phyloP scores from a whole-genome alignment of 2,797 vertebrate genomes.

The Gymnopithys bicolor region DNA sequence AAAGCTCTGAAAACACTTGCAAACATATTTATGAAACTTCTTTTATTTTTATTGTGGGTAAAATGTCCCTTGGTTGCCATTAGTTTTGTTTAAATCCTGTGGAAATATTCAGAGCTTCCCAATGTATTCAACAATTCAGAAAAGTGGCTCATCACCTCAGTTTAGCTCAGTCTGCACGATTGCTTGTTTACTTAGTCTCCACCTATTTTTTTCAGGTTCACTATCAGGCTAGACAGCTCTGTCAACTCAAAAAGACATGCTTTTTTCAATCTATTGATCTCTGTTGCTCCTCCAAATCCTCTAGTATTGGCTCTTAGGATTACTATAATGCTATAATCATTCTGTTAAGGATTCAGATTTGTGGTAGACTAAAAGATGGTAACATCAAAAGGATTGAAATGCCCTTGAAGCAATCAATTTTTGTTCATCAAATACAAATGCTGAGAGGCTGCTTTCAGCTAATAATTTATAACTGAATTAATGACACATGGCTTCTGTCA shows the following conservation, averaged over 20 bases:
- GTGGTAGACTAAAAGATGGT: conserved; percentile 82
- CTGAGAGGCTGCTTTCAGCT: conserved; percentile 81
- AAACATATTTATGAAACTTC: conserved; percentile 74
- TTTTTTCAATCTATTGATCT: conserved; percentile 88
- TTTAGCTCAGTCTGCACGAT: conserved; percentile 25
- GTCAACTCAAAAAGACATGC: conserved; percentile 83
- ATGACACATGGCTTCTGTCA: conserved; percentile 79
- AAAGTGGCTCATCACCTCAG: conserved; percentile 48
- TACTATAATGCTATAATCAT: conserved; percentile 87
- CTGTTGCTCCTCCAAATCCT: conserved; percentile 85
- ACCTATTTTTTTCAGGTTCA: conserved; percentile 81
- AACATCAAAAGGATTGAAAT: conserved; percentile 90
- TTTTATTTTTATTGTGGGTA: conserved; percentile 62
- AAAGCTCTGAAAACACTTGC: conserved; percentile 53
- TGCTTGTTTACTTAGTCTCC: conserved; percentile 76
- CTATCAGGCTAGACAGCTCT: conserved; percentile 80
- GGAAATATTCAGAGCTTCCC: conserved; percentile 75
- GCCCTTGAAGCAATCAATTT: conserved; percentile 88
- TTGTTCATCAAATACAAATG: conserved; percentile 85
- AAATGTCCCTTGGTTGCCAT: conserved; percentile 80
- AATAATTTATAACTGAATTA: conserved; percentile 86
- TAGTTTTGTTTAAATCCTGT: conserved; percentile 80
- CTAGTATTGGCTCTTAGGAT: conserved; percentile 91
- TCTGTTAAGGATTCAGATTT: conserved; percentile 85
- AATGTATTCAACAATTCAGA: conserved; percentile 63